Evolutionary conservation across 1,140 invertebrate species (phyloP).

Genomic region (Colletes gigas): DNA sequence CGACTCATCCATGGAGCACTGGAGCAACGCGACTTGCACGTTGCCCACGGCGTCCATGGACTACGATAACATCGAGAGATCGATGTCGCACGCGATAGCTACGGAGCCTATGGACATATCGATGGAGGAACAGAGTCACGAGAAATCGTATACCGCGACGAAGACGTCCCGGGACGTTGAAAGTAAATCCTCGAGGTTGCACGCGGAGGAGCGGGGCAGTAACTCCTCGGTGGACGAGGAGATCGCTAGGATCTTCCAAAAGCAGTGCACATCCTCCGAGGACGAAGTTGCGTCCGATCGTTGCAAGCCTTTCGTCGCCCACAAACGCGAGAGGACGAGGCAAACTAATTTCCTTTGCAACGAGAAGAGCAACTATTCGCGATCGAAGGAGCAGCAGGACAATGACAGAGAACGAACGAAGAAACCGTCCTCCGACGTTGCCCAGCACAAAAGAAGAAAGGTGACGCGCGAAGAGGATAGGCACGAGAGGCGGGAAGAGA

Average conservation of each 20-base stretch:
- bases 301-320: fast-evolving
- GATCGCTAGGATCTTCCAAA: not conserved
- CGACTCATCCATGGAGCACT: not conserved
- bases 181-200: not conserved
- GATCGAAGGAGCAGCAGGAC: not conserved
- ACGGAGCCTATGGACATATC: constrained; percentile 3
- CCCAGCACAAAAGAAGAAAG: not conserved
- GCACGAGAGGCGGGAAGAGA: not conserved
- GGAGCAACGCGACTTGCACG: not conserved
- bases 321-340: not conserved
- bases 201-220: not conserved
- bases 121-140: not conserved
- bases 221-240: not conserved
- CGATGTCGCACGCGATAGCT: fast-evolving
- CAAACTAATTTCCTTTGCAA: not conserved
- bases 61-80: not conserved
- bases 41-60: not conserved
- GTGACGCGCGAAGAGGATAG: not conserved
- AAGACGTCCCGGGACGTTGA: not conserved
- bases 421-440: not conserved
- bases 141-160: not conserved
- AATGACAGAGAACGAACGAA: not conserved
- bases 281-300: not conserved
- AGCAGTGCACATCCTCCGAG: not conserved
- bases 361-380: too few relatives aligned